phyloP scores from a whole-genome alignment of 1,140 invertebrate species.

The Camponotus pennsylvanicus region DNA sequence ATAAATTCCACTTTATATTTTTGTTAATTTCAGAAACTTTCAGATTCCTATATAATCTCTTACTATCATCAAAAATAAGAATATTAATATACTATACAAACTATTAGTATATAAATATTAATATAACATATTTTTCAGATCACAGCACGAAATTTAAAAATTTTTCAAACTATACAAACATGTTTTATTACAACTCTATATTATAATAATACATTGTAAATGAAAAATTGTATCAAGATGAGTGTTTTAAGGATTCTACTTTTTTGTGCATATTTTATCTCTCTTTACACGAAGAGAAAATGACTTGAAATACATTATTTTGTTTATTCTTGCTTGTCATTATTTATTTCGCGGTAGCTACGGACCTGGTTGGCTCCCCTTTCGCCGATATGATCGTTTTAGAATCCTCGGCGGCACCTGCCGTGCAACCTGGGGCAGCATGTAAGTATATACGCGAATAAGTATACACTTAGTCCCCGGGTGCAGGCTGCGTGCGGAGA shows the following conservation, averaged over 20 bases:
- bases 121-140: neutral
- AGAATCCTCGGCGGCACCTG: slow-evolving; percentile 74
- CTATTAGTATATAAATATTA: neutral
- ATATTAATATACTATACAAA: neutral
- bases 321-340: neutral
- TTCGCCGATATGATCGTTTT: slow-evolving; percentile 34
- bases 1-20: neutral
- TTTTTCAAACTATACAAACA: neutral
- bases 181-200: neutral
- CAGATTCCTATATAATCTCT: neutral
- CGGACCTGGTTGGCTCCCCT: slow-evolving; percentile 35
- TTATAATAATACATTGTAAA: neutral
- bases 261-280: neutral
- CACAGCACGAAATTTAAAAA: neutral
- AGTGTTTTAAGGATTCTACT: neutral
- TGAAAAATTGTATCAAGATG: neutral
- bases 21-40: neutral
- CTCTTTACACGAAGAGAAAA: neutral
- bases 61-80: neutral
- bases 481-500: slow-evolving; percentile 78
- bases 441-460: slow-evolving; percentile 63
- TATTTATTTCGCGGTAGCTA: slow-evolving; percentile 34
- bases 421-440: slow-evolving; percentile 67
- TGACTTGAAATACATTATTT: neutral
- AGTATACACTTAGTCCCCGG: slow-evolving; percentile 60